Base-by-base conservation (phyloP, 2,888 invertebrate genomes). In the Drosophila monieri region DNA sequence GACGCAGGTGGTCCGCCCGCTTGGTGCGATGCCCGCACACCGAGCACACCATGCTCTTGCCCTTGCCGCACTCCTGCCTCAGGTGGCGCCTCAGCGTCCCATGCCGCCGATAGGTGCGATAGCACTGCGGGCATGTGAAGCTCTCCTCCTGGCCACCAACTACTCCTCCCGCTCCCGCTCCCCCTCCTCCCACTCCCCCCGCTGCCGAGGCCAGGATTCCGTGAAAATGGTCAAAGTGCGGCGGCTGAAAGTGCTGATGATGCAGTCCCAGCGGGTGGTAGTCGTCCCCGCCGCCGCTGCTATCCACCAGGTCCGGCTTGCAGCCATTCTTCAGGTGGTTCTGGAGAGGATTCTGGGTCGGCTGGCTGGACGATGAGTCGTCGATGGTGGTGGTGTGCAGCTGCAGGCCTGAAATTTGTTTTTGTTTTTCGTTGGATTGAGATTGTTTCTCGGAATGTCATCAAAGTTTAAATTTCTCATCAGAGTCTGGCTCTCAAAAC, bases 51-150 rank as follows among this genome's bases (percentile, higher is more conserved):
- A 92, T 91, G 37, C 89, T 89, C 76, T 92, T 92, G 59, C 91
- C 91, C 84, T 93, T 92, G 49, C 94, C 93, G 77, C 94, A 94
- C 81, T 93, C 93, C 75, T 93, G 92, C 6, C 92, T 91, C 78
- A 92, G 80, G 78, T 94, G 94, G 46, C 92, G 91, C 43, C 92
- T 91, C 61, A 94, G 88, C n/a, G 93, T 93, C 73, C 93, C 93
- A 77, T 92, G 91, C 39, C 93, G 92, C 51, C 93, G 92, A 88
- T 94, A 94, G 30, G 92, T 92, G 52, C 93, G 92, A 77, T 91
- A 92, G 77, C 94, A 94, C 75, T 91, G 91, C 46, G 90, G 90
- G 59, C 92, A 92, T 6, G 90, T 89, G 66, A 89, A 91, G 65
- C 89, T 91, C 74, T 91, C 91, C 76, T 91, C 91, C 27, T 70